Percentiles rank a stretch among this genome's conserved stretches.
Evolutionary conservation across 2,888 invertebrate genomes (phyloP).

Genomic region (Noctua janthe): DNA sequence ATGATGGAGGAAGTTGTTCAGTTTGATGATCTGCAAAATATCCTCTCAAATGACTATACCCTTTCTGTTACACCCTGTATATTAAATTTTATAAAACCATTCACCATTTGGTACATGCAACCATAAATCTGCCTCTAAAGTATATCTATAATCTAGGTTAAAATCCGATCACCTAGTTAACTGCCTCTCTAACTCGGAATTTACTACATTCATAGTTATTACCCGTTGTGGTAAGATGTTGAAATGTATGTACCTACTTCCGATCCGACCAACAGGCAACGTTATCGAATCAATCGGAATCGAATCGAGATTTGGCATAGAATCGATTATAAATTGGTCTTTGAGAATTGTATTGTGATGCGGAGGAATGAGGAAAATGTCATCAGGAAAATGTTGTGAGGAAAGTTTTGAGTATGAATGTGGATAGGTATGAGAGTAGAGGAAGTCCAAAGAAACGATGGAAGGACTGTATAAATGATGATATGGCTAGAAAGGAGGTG

Average conservation of each 20-base stretch:
- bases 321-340: slow-evolving; percentile 8
- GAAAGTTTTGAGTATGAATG: too few relatives aligned
- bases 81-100: not conserved
- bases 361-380: too few relatives aligned
- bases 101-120: not conserved
- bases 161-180: slow-evolving; percentile 45
- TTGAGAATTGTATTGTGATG: too few relatives aligned
- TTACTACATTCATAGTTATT: slow-evolving; percentile 31
- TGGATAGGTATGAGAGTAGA: too few relatives aligned
- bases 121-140: slow-evolving; percentile 4
- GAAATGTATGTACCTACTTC: slow-evolving; percentile 20
- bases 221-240: slow-evolving; percentile 24
- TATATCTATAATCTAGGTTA: not conserved
- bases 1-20: too few relatives aligned
- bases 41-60: too few relatives aligned
- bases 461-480: too few relatives aligned
- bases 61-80: too few relatives aligned
- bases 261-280: not conserved
- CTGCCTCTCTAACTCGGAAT: slow-evolving; percentile 36
- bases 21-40: too few relatives aligned
- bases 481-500: too few relatives aligned
- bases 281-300: slow-evolving; percentile 9
- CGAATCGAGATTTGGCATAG: not conserved
- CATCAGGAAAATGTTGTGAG: too few relatives aligned
- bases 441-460: too few relatives aligned